These are phyloP conservation scores for Drosophila gaucha DNA, from an alignment of 2,888 invertebrate genomes.

Conservation along the genomic window DNA sequence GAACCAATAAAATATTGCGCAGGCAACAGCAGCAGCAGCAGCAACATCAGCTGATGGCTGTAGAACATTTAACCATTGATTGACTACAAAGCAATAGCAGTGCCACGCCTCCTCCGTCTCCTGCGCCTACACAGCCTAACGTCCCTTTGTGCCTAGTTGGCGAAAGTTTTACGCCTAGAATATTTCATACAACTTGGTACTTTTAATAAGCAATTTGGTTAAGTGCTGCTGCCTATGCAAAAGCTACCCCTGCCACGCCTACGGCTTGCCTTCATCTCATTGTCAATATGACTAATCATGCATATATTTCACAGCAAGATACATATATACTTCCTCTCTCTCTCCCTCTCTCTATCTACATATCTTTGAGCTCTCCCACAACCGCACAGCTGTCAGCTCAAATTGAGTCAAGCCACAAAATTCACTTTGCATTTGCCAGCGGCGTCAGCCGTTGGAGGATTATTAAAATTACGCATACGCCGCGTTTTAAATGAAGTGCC, in stretches of 20 bases:
- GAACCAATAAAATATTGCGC: constrained; percentile 49
- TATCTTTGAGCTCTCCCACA: not conserved
- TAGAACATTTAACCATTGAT: constrained; percentile 50
- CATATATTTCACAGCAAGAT: constrained; percentile 68
- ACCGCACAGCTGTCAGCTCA: constrained; percentile 70
- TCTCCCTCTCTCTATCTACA: not conserved
- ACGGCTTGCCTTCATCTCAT: constrained; percentile 22
- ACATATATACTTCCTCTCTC: not conserved
- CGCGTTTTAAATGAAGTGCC: constrained; percentile 74
- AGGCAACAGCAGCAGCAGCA: constrained; percentile 13
- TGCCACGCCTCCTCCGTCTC: constrained; percentile 36
- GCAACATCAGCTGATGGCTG: constrained; percentile 19
- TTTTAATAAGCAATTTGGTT: constrained; percentile 80
- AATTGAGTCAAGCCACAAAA: constrained; percentile 78
- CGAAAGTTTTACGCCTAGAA: constrained; percentile 51
- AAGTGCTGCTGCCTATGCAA: constrained; percentile 58
- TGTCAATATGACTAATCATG: constrained; percentile 78
- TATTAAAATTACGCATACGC: constrained; percentile 80
- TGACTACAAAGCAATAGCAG: constrained; percentile 64
- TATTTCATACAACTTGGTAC: constrained; percentile 47
- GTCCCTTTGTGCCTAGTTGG: constrained; percentile 30
- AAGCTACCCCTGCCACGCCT: not conserved
- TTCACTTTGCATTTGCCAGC: constrained; percentile 71
- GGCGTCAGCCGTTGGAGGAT: constrained; percentile 71
- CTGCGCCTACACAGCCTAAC: not conserved